These are phyloP conservation scores for Aplocera efformata DNA, from an alignment of 2,888 invertebrate genomes.

Conservation along the genomic window DNA sequence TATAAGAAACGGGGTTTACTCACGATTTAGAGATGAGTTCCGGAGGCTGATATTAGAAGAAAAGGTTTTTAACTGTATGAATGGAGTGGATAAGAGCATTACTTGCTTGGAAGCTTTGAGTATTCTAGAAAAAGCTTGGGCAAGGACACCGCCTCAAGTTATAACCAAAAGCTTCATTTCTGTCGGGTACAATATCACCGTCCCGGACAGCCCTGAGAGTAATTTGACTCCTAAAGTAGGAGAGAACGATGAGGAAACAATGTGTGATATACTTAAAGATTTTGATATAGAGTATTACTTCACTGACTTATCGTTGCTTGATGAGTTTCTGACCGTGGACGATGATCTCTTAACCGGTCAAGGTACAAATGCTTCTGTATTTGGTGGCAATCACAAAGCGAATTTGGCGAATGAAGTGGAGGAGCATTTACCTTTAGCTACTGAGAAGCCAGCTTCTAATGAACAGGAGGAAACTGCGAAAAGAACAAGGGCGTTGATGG, in stretches of 20 bases:
- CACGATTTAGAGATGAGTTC: slow-evolving; percentile 41
- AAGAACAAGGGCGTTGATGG: slow-evolving; percentile 36
- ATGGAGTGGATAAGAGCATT: slow-evolving; percentile 41
- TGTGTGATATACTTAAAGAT: slow-evolving; percentile 40
- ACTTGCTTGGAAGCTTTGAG: slow-evolving; percentile 46
- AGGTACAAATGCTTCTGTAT: slow-evolving; percentile 46
- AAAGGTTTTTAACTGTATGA: slow-evolving; percentile 39
- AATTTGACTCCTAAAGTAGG: slow-evolving; percentile 30
- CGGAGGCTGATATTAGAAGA: slow-evolving; percentile 39
- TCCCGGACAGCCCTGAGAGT: slow-evolving; percentile 16
- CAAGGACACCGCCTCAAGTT: slow-evolving; percentile 32
- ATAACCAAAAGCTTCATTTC: slow-evolving; percentile 40
- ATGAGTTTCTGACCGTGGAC: slow-evolving; percentile 47
- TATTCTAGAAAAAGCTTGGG: slow-evolving; percentile 47
- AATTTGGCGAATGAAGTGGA: slow-evolving; percentile 27
- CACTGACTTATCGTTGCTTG: slow-evolving; percentile 33
- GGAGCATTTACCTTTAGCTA: slow-evolving; percentile 39
- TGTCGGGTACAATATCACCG: slow-evolving; percentile 41
- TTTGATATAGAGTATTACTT: slow-evolving; percentile 45
- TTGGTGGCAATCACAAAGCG: slow-evolving; percentile 47
- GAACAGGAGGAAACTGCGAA: slow-evolving; percentile 35
- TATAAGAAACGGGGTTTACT: slow-evolving; percentile 44
- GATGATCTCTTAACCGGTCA: slow-evolving; percentile 47
- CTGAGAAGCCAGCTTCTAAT: slow-evolving; percentile 33
- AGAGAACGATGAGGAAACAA: slow-evolving; percentile 38